These are phyloP conservation scores for Eulithis prunata DNA, from an alignment of 2,888 invertebrate species.

Conservation along the genomic window DNA sequence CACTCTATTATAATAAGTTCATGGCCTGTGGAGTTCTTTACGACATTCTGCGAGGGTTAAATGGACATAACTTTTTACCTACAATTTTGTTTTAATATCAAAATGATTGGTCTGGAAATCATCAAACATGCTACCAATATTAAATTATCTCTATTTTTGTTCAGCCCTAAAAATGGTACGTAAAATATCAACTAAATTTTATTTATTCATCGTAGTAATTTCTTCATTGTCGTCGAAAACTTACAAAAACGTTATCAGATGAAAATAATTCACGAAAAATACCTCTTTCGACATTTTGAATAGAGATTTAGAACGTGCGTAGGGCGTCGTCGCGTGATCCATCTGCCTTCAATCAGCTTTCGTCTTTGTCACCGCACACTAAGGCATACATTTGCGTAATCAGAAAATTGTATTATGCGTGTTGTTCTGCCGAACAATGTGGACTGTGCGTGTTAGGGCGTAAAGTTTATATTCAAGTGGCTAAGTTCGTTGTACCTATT, in stretches of 20 bases:
- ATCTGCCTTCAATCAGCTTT: conserved; percentile 27
- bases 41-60: too few relatives aligned
- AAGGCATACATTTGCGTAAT: conserved; percentile 26
- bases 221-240: conserved; percentile 39
- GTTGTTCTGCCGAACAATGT: conserved; percentile 7
- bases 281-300: conserved; percentile 41
- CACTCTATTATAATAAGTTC: too few relatives aligned
- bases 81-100: too few relatives aligned
- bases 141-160: not conserved
- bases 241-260: conserved; percentile 37
- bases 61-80: too few relatives aligned
- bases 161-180: conserved; percentile 9
- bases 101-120: too few relatives aligned
- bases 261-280: conserved; percentile 41
- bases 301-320: conserved; percentile 45
- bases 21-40: too few relatives aligned
- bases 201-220: conserved; percentile 40
- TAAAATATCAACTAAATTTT: conserved; percentile 26
- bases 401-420: conserved; percentile 13
- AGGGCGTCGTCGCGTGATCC: conserved; percentile 38
- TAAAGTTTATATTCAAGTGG: conserved; percentile 22
- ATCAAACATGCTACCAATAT: too few relatives aligned
- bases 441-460: conserved; percentile 2
- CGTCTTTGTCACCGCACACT: conserved; percentile 22
- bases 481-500: conserved; percentile 29